phyloP scores from a whole-genome alignment of 2,113 vertebrate species.

The Gambusia affinis region DNA sequence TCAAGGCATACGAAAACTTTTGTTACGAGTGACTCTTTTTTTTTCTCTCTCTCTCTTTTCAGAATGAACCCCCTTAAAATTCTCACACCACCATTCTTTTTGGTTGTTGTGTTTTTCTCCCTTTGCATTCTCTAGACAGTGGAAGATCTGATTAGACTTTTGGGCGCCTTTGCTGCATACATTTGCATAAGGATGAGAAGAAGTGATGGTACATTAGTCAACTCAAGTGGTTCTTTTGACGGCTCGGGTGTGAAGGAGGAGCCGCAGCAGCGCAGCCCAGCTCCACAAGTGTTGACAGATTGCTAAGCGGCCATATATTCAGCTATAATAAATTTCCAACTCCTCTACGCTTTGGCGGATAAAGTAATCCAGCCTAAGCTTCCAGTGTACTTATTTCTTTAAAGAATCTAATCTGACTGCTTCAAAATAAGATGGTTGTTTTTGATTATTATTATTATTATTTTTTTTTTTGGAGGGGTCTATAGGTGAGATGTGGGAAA shows the following conservation, averaged over 20 bases:
- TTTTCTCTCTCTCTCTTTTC: no score
- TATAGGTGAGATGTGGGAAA: neutral
- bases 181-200: constrained; percentile 54
- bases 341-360: neutral
- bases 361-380: neutral
- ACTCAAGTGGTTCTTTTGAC: constrained; percentile 48
- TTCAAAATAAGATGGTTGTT: neutral
- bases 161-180: constrained; percentile 44
- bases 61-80: neutral
- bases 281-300: constrained; percentile 30
- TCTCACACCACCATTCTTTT: no score
- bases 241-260: constrained; percentile 36
- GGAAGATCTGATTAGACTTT: constrained; percentile 48
- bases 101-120: neutral
- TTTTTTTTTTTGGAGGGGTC: no score
- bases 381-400: neutral
- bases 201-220: constrained; percentile 48
- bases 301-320: constrained; percentile 4
- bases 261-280: neutral
- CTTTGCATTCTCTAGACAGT: constrained; percentile 1
- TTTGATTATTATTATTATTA: neutral
- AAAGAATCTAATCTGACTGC: neutral
- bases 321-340: constrained; percentile 22
- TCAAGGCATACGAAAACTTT: neutral
- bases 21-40: neutral